Percentiles rank a stretch among this genome's conserved stretches.
phyloP scores from a whole-genome alignment of 2,888 invertebrate species.

The Heliconius sara region DNA sequence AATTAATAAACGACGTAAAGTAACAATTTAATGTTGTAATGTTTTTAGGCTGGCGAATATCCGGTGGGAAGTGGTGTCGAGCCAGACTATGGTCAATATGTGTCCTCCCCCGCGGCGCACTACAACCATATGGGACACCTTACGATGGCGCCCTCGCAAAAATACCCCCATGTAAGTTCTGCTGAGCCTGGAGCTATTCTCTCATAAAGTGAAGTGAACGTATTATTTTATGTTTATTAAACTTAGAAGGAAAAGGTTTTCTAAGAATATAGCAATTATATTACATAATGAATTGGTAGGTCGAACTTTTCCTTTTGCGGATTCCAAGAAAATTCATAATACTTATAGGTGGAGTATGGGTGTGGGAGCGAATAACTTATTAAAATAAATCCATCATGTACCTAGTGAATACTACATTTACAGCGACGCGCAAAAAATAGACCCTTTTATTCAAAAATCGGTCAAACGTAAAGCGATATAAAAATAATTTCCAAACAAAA shows the following conservation, averaged over 20 bases:
- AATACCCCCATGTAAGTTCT: constrained; percentile 77
- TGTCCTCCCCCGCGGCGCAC: constrained; percentile 79
- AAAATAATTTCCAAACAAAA: constrained; percentile 21
- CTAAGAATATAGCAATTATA: background rate
- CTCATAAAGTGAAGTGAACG: constrained; percentile 39
- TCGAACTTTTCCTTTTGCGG: background rate
- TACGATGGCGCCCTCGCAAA: constrained; percentile 82
- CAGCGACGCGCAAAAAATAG: background rate
- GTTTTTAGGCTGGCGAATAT: constrained; percentile 72
- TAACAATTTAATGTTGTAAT: background rate
- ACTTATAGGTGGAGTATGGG: constrained; percentile 1
- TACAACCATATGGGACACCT: constrained; percentile 83
- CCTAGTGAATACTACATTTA: background rate
- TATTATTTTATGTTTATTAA: constrained; percentile 4
- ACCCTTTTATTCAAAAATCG: constrained; percentile 10
- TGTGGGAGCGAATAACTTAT: background rate
- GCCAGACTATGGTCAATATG: constrained; percentile 80
- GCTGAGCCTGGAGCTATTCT: background rate
- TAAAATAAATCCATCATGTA: constrained; percentile 11
- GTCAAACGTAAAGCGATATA: constrained; percentile 11
- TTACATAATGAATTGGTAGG: background rate
- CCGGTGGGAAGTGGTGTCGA: constrained; percentile 75
- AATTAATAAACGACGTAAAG: background rate
- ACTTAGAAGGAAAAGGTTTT: background rate
- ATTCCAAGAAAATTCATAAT: constrained; percentile 20